Evolutionary conservation across 1,140 invertebrate species (phyloP).

Genomic region (Magallana gigas): DNA sequence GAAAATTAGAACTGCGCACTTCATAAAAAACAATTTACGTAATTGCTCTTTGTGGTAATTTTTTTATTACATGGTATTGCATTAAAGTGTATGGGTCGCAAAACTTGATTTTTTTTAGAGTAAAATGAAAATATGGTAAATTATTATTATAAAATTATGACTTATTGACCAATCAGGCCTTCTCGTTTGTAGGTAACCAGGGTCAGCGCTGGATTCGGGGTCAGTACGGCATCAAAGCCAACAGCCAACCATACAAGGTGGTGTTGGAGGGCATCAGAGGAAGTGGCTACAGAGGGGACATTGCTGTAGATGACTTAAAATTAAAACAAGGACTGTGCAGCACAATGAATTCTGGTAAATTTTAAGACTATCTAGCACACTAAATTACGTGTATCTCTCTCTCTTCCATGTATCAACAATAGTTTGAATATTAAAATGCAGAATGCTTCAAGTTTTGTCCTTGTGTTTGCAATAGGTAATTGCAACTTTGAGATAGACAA

Average conservation of each 20-base stretch:
- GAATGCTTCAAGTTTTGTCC: neutral
- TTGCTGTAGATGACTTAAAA: conserved; percentile 74
- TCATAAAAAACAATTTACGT: too few species aligned
- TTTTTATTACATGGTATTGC: too few species aligned
- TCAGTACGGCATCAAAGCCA: conserved; percentile 58
- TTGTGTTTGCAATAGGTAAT: conserved; percentile 41
- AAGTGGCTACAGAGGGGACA: conserved; percentile 65
- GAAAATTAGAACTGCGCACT: too few species aligned
- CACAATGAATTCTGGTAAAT: conserved; percentile 14
- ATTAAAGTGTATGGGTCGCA: too few species aligned
- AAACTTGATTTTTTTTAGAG: too few species aligned
- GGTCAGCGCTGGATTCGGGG: conserved; percentile 68
- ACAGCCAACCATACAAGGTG: conserved; percentile 53
- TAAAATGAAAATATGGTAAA: too few species aligned
- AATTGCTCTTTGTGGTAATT: too few species aligned
- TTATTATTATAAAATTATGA: neutral
- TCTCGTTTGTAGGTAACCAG: conserved; percentile 61
- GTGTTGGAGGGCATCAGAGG: conserved; percentile 72
- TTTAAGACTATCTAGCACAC: neutral
- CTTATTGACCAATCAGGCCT: neutral
- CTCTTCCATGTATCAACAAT: too few species aligned
- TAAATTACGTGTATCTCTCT: too few species aligned
- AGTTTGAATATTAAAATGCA: too few species aligned
- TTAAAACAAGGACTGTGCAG: conserved; percentile 66
- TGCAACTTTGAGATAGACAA: conserved; percentile 70